These are phyloP conservation scores for Polypedilum pembai DNA, from an alignment of 1,140 invertebrate species.

Conservation along the genomic window DNA sequence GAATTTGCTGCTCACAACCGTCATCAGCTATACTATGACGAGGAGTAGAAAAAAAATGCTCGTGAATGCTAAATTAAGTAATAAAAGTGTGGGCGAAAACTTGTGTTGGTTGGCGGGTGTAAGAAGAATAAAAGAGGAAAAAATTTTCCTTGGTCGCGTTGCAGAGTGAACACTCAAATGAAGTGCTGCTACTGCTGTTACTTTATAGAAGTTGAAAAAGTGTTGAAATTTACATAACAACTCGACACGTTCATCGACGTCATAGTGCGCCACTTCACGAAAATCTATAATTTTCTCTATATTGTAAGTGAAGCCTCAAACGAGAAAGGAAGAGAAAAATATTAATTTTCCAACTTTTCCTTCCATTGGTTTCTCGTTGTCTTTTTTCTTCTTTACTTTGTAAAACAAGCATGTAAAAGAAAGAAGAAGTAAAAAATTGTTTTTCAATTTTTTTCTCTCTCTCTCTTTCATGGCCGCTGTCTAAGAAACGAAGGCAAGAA, in stretches of 20 bases:
- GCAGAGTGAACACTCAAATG: too few relatives aligned
- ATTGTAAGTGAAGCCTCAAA: constrained; percentile 1
- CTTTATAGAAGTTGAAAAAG: too few relatives aligned
- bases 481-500: not conserved
- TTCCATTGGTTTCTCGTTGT: not conserved
- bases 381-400: not conserved
- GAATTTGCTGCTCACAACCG: too few relatives aligned
- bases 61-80: not conserved
- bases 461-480: not conserved
- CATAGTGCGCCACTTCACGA: not conserved
- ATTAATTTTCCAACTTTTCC: constrained; percentile 7
- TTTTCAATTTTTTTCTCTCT: not conserved
- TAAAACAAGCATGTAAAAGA: too few relatives aligned
- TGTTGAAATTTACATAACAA: not conserved
- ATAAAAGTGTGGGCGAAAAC: not conserved
- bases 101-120: not conserved
- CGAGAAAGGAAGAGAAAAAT: not conserved
- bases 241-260: not conserved
- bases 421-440: too few relatives aligned
- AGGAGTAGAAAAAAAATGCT: not conserved
- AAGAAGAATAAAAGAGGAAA: too few relatives aligned
- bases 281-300: too few relatives aligned
- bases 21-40: too few relatives aligned
- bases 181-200: too few relatives aligned
- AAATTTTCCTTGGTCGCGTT: too few relatives aligned